phyloP scores from a whole-genome alignment of 2,113 vertebrate species.

The Scomber japonicus region DNA sequence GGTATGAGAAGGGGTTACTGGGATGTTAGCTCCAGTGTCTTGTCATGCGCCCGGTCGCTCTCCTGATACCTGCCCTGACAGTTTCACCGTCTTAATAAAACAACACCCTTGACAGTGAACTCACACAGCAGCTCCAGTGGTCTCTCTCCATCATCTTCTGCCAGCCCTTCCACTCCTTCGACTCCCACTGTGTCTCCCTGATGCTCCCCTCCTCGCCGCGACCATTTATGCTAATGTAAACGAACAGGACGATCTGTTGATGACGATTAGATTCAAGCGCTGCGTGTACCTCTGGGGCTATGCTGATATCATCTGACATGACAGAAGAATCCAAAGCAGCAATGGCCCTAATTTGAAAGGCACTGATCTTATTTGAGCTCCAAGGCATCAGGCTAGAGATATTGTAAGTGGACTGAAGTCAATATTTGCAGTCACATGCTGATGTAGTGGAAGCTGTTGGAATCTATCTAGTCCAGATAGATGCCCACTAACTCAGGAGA shows the following conservation, averaged over 20 bases:
- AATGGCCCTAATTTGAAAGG: constrained; percentile 43
- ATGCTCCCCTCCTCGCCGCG: neutral
- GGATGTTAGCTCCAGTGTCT: constrained; percentile 42
- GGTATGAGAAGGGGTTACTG: constrained; percentile 20
- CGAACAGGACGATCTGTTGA: constrained; percentile 56
- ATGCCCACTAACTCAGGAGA: constrained; percentile 9
- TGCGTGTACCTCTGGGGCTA: constrained; percentile 23
- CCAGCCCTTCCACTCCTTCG: constrained; percentile 7
- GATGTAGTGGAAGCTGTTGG: constrained; percentile 9
- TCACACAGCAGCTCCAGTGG: constrained; percentile 41
- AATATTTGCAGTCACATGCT: constrained; percentile 2
- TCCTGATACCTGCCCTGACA: constrained; percentile 66
- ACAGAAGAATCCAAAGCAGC: constrained; percentile 52
- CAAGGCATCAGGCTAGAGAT: constrained; percentile 30
- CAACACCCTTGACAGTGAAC: constrained; percentile 59
- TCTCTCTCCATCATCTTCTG: constrained; percentile 40
- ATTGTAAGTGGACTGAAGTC: constrained; percentile 29
- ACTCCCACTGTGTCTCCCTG: neutral
- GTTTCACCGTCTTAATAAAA: constrained; percentile 72
- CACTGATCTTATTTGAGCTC: constrained; percentile 35
- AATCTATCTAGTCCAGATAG: constrained; percentile 6
- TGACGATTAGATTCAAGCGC: constrained; percentile 55
- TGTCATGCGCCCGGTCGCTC: constrained; percentile 50
- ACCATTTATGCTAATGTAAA: constrained; percentile 62
- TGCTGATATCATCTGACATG: constrained; percentile 55